Percentiles rank a stretch among this genome's conserved stretches.
These are phyloP conservation scores for Megathymus violae DNA, from an alignment of 1,140 invertebrate species.

Conservation along the genomic window DNA sequence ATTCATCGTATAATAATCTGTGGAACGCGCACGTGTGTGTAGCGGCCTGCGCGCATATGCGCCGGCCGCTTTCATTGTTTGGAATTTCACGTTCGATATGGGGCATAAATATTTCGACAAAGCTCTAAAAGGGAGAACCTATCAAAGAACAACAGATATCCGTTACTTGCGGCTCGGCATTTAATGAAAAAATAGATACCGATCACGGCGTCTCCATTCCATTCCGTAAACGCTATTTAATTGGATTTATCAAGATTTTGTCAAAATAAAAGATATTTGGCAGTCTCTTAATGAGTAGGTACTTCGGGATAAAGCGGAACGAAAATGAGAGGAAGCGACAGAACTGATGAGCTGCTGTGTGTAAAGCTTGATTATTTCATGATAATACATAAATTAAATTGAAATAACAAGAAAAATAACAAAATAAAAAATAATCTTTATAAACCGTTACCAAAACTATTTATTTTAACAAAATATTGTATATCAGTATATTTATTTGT, in stretches of 20 bases:
- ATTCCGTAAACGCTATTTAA: constrained; percentile 28
- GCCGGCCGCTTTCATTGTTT: constrained; percentile 69
- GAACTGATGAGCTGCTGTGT: constrained; percentile 10
- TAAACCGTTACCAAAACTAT: no score
- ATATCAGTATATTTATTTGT: no score
- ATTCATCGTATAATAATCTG: constrained; percentile 54
- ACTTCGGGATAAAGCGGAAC: constrained; percentile 1
- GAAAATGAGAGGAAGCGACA: constrained; percentile 2
- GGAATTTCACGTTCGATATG: constrained; percentile 79
- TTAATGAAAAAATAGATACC: constrained; percentile 39
- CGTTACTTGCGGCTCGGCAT: constrained; percentile 47
- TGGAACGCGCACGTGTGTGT: constrained; percentile 75
- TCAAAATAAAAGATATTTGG: constrained; percentile 45
- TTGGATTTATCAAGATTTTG: constrained; percentile 35
- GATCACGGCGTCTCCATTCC: constrained; percentile 37
- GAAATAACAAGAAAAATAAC: background rate
- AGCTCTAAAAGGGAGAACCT: constrained; percentile 72
- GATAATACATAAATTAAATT: background rate
- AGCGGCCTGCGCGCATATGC: constrained; percentile 58
- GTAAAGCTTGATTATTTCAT: background rate
- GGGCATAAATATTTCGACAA: constrained; percentile 82
- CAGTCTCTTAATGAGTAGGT: constrained; percentile 28
- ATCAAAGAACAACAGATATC: constrained; percentile 72
- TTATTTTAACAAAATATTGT: no score
- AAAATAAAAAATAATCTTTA: background rate